These are phyloP conservation scores for Formica aserva DNA, from an alignment of 2,888 invertebrate species.

Conservation along the genomic window DNA sequence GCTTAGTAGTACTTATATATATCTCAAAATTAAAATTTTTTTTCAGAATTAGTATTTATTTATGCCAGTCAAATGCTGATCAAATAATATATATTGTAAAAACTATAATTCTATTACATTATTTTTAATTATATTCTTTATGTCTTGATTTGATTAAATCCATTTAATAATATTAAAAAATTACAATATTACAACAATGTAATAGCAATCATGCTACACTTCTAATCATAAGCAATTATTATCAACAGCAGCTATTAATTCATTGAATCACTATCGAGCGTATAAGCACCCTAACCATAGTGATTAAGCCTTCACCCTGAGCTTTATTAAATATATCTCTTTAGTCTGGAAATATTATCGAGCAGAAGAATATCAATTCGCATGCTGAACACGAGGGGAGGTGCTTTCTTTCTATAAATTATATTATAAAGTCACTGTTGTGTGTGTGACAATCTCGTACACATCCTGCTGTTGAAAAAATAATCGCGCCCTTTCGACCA, in stretches of 20 bases:
- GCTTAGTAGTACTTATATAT: not conserved
- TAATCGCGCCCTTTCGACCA: not conserved
- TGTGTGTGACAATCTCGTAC: not conserved
- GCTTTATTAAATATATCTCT: not conserved
- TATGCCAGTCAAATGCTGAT: not conserved
- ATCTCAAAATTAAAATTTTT: not conserved
- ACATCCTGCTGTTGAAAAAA: slow-evolving; percentile 22
- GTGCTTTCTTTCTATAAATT: not conserved
- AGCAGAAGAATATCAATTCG: not conserved
- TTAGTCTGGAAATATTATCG: not conserved
- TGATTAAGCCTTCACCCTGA: slow-evolving; percentile 15
- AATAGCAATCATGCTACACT: not conserved
- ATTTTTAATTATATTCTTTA: slow-evolving; percentile 9
- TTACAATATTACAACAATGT: not conserved
- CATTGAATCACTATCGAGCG: not conserved
- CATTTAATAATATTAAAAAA: not conserved
- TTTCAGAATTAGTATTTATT: not conserved
- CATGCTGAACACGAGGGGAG: not conserved
- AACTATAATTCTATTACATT: not conserved
- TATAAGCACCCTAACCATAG: not conserved
- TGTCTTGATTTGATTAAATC: not conserved
- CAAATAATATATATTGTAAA: not conserved
- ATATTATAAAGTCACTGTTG: slow-evolving; percentile 21
- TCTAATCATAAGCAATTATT: not conserved
- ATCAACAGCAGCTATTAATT: slow-evolving; percentile 2